Evolutionary conservation across 2,113 vertebrate genomes (phyloP).

Genomic region (Eulemur rufifrons): DNA sequence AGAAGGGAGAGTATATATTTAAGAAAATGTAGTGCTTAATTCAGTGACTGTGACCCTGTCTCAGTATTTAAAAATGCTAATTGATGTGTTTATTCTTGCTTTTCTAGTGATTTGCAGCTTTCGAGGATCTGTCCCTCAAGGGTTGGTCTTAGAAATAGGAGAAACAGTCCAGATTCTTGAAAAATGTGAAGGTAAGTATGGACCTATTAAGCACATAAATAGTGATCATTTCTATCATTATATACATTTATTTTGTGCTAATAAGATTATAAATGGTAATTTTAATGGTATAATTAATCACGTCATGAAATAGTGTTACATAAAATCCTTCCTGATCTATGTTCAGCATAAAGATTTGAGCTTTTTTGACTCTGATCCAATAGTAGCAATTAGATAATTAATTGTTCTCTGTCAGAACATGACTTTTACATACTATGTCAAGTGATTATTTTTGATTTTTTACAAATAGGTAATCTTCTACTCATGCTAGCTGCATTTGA

Average conservation of each 20-base stretch:
- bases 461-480: neutral
- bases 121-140: conserved; percentile 93
- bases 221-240: conserved; percentile 17
- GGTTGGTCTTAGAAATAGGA: conserved; percentile 96
- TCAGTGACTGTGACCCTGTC: neutral
- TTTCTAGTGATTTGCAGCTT: conserved; percentile 97
- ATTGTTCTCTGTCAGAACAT: conserved; percentile 68
- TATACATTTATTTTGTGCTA: conserved; percentile 37
- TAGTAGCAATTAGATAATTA: conserved; percentile 81
- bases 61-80: conserved; percentile 47
- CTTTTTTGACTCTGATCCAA: conserved; percentile 80
- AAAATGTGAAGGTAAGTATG: conserved; percentile 94
- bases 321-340: conserved; percentile 79
- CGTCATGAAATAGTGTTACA: conserved; percentile 72
- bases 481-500: conserved; percentile 16
- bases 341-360: conserved; percentile 64
- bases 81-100: conserved; percentile 64
- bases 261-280: conserved; percentile 66
- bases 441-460: conserved; percentile 31
- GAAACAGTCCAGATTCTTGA: conserved; percentile 98
- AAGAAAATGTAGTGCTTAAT: conserved; percentile 44
- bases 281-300: conserved; percentile 73
- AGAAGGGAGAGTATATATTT: conserved; percentile 5
- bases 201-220: neutral
- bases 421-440: conserved; percentile 12